A percentile compares a stretch with the other conserved stretches of the same genome.
Conservation (phyloP, 2,113 vertebrate species). For the Rhombomys opimus region DNA sequence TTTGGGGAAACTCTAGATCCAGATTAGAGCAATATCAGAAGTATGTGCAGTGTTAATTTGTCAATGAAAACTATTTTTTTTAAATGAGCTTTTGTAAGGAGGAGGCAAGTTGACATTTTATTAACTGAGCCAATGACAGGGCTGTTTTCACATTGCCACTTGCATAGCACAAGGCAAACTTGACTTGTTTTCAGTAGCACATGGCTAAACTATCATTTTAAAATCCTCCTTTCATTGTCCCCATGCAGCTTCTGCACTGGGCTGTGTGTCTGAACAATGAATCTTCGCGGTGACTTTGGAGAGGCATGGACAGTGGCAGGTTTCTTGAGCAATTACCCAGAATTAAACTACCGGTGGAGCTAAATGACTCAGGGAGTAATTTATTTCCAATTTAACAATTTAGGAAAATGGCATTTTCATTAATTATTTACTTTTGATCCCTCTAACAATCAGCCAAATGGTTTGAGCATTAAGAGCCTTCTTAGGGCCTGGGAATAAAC, state of each 20-base stretch:
- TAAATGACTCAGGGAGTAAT: constrained; percentile 90
- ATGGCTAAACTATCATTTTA: constrained; percentile 85
- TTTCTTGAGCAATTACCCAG: constrained; percentile 87
- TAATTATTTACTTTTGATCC: constrained; percentile 92
- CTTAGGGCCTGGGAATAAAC: constrained; percentile 82
- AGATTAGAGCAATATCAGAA: background rate
- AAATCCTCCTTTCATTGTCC: constrained; percentile 88
- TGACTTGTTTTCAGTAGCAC: constrained; percentile 81
- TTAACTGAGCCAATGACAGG: background rate
- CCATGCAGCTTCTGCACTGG: constrained; percentile 81
- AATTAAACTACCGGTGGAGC: constrained; percentile 89
- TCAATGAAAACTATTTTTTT: background rate
- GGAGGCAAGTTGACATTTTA: background rate
- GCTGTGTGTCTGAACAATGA: constrained; percentile 81
- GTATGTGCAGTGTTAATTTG: background rate
- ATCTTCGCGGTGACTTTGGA: constrained; percentile 84
- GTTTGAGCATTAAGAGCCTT: constrained; percentile 75
- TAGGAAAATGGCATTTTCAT: constrained; percentile 89
- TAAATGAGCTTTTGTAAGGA: background rate
- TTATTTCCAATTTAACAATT: constrained; percentile 91
- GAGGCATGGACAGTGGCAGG: constrained; percentile 78
- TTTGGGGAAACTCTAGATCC: background rate
- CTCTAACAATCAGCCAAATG: constrained; percentile 85
- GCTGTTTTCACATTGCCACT: background rate
- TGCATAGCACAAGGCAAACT: constrained; percentile 67